Percentiles rank a stretch among this genome's conserved stretches.
Evolutionary conservation across 1,140 invertebrate species (phyloP).

Genomic region (Hylaeus anthracinus): DNA sequence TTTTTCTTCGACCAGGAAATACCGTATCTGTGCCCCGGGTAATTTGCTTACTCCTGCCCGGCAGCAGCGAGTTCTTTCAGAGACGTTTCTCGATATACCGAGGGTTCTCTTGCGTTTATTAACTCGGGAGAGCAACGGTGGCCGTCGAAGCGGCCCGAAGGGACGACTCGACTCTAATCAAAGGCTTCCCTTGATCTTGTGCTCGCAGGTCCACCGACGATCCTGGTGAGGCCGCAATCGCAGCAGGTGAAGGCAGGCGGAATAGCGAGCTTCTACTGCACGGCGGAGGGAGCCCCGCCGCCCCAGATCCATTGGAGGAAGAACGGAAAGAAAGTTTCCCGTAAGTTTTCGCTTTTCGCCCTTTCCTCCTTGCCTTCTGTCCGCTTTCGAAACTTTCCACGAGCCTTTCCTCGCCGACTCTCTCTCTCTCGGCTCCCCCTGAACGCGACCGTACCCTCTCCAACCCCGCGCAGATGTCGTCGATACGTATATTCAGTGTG

Average conservation of each 20-base stretch:
- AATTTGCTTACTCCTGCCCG: slow-evolving; percentile 3
- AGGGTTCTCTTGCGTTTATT: not conserved
- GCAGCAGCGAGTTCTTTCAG: not conserved
- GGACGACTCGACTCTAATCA: slow-evolving; percentile 46
- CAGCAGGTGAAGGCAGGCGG: slow-evolving; percentile 93
- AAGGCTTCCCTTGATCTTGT: slow-evolving; percentile 61
- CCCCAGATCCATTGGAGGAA: slow-evolving; percentile 95
- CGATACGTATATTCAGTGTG: too few species aligned
- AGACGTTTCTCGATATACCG: not conserved
- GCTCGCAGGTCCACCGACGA: slow-evolving; percentile 93
- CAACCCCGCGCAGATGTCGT: not conserved
- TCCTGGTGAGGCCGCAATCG: slow-evolving; percentile 91
- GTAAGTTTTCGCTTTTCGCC: slow-evolving; percentile 81
- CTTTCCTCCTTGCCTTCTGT: not conserved
- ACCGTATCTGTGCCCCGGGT: not conserved
- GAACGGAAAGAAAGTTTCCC: slow-evolving; percentile 91
- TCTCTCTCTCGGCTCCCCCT: not conserved
- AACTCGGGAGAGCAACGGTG: not conserved
- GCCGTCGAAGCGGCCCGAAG: slow-evolving; percentile 4
- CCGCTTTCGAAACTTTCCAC: not conserved
- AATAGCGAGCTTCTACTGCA: slow-evolving; percentile 97
- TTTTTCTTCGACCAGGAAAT: slow-evolving; percentile 5
- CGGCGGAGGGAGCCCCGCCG: slow-evolving; percentile 92
- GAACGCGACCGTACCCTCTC: too few species aligned
- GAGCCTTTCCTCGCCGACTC: not conserved